Evolutionary conservation across 2,888 invertebrate species (phyloP).

Genomic region (Mimas tiliae): DNA sequence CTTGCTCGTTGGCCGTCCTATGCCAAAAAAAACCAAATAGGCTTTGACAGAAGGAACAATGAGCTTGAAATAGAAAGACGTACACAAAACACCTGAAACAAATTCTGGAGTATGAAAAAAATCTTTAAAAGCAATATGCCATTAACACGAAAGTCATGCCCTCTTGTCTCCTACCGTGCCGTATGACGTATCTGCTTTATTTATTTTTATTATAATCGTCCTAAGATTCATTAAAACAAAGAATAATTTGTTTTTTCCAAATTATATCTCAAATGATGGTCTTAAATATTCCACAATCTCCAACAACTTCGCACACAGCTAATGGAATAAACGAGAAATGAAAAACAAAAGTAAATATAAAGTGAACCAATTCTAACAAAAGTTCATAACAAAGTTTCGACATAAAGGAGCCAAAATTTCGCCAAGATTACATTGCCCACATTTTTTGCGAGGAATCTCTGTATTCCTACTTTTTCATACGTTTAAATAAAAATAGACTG

Average conservation of each 20-base stretch:
- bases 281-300: background rate
- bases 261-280: background rate
- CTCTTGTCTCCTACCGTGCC: too few species aligned
- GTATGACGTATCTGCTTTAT: too few species aligned
- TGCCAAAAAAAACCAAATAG: too few species aligned
- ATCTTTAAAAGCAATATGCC: too few species aligned
- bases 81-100: too few species aligned
- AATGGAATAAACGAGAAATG: constrained; percentile 7
- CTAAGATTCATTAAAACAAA: too few species aligned
- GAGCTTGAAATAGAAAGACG: too few species aligned
- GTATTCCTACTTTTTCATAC: background rate
- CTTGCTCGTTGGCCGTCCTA: too few species aligned
- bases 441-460: constrained; percentile 5
- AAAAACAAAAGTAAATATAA: constrained; percentile 26
- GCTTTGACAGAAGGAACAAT: too few species aligned
- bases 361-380: constrained; percentile 12
- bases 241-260: background rate
- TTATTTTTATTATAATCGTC: too few species aligned
- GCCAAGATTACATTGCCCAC: background rate
- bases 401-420: constrained; percentile 19
- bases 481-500: background rate
- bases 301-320: background rate
- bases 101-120: too few species aligned
- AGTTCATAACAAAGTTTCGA: constrained; percentile 19
- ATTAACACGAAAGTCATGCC: too few species aligned